Conservation (phyloP, 2,888 invertebrate genomes). For the Busseola fusca region DNA sequence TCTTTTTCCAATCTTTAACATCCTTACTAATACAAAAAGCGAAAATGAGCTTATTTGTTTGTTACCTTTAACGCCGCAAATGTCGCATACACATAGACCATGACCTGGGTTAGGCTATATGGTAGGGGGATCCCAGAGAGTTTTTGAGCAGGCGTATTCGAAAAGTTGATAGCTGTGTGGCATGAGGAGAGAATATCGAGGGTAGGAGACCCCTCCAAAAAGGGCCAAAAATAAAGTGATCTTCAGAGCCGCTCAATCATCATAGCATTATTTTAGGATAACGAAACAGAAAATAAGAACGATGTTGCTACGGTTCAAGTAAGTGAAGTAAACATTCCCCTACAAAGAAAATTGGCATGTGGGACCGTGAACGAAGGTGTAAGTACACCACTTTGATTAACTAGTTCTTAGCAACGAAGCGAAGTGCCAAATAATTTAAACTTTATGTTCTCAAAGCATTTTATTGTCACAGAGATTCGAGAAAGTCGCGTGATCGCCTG, state of each 20-base stretch:
- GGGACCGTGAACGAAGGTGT: conserved; percentile 17
- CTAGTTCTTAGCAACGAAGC: no score
- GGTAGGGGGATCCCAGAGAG: no score
- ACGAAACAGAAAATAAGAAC: conserved; percentile 2
- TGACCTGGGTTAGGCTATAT: no score
- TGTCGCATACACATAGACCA: no score
- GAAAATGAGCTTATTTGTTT: no score
- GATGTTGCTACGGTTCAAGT: not conserved
- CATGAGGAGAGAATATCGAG: no score
- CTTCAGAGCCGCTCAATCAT: not conserved
- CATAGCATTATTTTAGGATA: conserved; percentile 34
- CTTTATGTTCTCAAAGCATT: not conserved
- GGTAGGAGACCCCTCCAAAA: no score
- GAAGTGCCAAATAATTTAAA: not conserved
- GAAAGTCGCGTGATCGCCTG: not conserved
- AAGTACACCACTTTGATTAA: conserved; percentile 16
- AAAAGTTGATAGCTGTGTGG: no score
- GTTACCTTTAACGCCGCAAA: no score
- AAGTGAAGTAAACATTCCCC: conserved; percentile 6
- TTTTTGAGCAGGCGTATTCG: no score
- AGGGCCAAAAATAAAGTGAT: no score
- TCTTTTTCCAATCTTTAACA: not conserved
- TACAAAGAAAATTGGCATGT: conserved; percentile 16
- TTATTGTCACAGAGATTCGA: not conserved
- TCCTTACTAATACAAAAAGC: not conserved